phyloP scores from a whole-genome alignment of 2,888 invertebrate genomes.

The Drosophila kanekoi region DNA sequence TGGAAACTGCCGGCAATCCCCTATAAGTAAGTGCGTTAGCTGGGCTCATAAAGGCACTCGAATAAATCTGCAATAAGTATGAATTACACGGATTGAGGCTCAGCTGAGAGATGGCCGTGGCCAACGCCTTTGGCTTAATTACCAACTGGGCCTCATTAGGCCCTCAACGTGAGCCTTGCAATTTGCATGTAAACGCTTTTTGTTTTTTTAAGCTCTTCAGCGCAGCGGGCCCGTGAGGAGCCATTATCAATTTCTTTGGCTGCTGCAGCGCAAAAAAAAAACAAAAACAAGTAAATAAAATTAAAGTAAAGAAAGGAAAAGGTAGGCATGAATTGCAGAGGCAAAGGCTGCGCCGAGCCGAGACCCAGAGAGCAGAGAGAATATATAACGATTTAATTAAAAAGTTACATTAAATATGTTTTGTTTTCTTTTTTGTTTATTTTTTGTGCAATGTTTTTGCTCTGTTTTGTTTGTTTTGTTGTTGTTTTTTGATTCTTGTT shows the following conservation, averaged over 20 bases:
- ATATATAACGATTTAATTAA: slow-evolving; percentile 74
- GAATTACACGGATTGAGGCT: slow-evolving; percentile 14
- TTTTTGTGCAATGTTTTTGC: neutral
- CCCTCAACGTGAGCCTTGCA: slow-evolving; percentile 34
- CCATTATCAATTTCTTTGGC: slow-evolving; percentile 66
- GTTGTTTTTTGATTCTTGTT: slow-evolving; percentile 5
- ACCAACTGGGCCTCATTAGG: slow-evolving; percentile 50
- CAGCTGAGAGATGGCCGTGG: neutral
- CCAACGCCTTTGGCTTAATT: slow-evolving; percentile 38
- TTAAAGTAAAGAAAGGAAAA: neutral
- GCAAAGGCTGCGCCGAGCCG: neutral
- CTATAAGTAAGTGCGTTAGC: neutral
- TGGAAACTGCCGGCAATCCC: too few relatives aligned
- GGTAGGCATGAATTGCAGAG: slow-evolving; percentile 5
- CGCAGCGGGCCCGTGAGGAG: slow-evolving; percentile 34
- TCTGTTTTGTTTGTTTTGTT: slow-evolving; percentile 4
- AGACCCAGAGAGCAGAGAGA: slow-evolving; percentile 17
- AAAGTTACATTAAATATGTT: slow-evolving; percentile 75
- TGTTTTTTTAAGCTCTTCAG: slow-evolving; percentile 43
- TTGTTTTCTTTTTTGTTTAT: slow-evolving; percentile 5
- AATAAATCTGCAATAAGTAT: slow-evolving; percentile 19
- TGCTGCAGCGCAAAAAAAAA: neutral
- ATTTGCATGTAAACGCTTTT: slow-evolving; percentile 63
- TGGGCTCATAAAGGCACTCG: neutral
- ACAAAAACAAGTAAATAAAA: neutral